Base-by-base conservation (phyloP, 2,888 invertebrate genomes). In the Hyposoter didymator region DNA sequence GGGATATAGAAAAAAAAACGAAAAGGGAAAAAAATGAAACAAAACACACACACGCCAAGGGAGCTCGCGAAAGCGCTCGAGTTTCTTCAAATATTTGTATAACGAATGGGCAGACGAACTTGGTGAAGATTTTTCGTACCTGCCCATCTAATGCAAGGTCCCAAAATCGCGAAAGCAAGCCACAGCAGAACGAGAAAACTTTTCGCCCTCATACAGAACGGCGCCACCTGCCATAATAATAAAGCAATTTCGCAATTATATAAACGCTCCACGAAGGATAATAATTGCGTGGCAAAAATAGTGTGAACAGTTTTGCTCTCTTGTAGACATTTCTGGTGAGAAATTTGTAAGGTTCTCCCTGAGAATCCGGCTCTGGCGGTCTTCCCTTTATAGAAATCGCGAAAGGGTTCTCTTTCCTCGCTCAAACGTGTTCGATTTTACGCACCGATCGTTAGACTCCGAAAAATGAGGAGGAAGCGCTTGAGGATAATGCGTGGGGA, bases 181-280 rank as follows among this genome's bases (percentile, higher is more conserved):
- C 55, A 28, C 28, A n/a, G 62, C 39, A n/a, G 62, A 47, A 43
- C 43, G 62, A 62, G n/a, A 47, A 14, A 47, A 49, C 67, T 75
- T 73, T 85, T 84, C 89, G n/a, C n/a, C 87, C 89, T 91, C 90
- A 90, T 89, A 45, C 45, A 70, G 32, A 66, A 39, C 22, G 45
- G 19, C 88, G 89, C 87, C 92, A 92, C 90, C 92, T 92, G 91
- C 90, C 78, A 66, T 83, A 89, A 90, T 92, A 90, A 91, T 91
- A 87, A 89, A 92, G 91, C 90, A 91, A 92, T 92, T 90, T 90
- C 84, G 88, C 87, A 90, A 91, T 92, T 92, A 92, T 91, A 88
- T 89, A 90, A 92, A 91, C 87, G 89, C 89, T 86, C 86, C 87
- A 62, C 35, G 79, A 47, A 59, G 78, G 73, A 74, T 49, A 82